These are phyloP conservation scores for Anastrepha ludens DNA, from an alignment of 1,140 invertebrate genomes.

Conservation along the genomic window DNA sequence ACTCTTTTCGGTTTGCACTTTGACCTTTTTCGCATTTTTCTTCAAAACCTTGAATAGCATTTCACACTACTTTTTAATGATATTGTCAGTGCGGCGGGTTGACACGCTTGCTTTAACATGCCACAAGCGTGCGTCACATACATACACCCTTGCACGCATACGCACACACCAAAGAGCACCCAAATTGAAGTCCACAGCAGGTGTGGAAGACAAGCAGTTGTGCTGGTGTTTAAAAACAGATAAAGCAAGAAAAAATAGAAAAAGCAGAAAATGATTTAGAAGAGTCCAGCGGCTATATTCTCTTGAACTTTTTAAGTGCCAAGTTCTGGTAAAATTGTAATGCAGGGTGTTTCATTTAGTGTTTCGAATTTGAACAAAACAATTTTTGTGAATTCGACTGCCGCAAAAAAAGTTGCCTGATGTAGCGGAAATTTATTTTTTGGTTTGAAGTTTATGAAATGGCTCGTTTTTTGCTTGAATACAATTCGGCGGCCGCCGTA, in stretches of 20 bases:
- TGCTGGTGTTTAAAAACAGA: neutral
- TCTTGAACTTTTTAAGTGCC: neutral
- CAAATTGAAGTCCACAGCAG: neutral
- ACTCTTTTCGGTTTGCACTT: conserved; percentile 1
- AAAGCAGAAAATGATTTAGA: neutral
- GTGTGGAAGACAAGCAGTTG: neutral
- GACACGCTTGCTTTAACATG: conserved; percentile 9
- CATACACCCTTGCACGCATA: neutral
- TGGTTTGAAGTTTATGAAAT: too few relatives aligned
- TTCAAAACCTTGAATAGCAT: neutral
- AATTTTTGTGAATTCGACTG: too few relatives aligned
- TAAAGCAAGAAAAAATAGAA: neutral
- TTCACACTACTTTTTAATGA: conserved; percentile 41
- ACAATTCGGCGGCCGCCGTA: too few relatives aligned
- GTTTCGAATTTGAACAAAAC: too few relatives aligned
- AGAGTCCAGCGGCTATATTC: conserved; percentile 7
- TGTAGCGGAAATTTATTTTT: too few relatives aligned
- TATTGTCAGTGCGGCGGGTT: conserved; percentile 35
- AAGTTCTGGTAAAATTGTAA: neutral
- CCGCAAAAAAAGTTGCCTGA: too few relatives aligned
- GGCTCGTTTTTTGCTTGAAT: too few relatives aligned
- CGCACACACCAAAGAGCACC: neutral
- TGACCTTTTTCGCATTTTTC: conserved; percentile 44
- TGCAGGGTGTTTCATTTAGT: neutral
- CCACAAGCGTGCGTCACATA: neutral